Evolutionary conservation across 2,888 invertebrate genomes (phyloP), one percentile per base, ranked within the genome.

Genomic region (Neuroscelio doddi): DNA sequence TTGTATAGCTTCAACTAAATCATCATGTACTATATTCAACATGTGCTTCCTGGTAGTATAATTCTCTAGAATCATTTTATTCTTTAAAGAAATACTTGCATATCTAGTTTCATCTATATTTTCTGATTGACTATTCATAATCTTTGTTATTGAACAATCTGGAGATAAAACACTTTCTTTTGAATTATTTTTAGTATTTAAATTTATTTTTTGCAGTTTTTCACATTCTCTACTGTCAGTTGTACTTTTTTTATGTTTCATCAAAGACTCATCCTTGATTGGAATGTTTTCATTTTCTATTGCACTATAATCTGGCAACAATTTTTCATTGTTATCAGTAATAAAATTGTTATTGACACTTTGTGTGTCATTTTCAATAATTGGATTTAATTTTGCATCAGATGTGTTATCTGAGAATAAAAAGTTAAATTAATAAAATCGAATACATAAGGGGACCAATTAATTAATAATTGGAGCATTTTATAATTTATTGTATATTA

Each of bases 11-110:
- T 4, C 29, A 7, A 12, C 10, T 12, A 29, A 3, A 10, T 55
- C 27, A 10, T 29, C 45, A 9, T 27, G 32, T 3, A 21, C 15
- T 7, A 42, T 49, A 30, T 50, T 63, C 29, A 56, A 36, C 1
- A 46, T 14, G 16, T 51, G 51, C 27, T 56, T 56, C 16, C 45
- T 7, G 0, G 51, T 29, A 0, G 52, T 7, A 39, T 49, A 64
- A 42, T 52, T 52, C 29, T 52, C 32, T 5, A 64, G 44, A 30
- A 57, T 49, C 3, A 47, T 36, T 52, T 57, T 36, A 36, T 26
- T 57, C 5, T 56, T 56, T 17, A 36, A 15, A 41, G 45, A 41
- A 27, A 32, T 29, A 17, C 14, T 34, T 10, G 7, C 12, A 34
- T 14, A 5, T 12, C 2, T 21, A 3, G 7, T 14, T 14, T 7